Evolutionary conservation across 1,140 invertebrate genomes (phyloP).

Genomic region (Euwallacea fornicatus): DNA sequence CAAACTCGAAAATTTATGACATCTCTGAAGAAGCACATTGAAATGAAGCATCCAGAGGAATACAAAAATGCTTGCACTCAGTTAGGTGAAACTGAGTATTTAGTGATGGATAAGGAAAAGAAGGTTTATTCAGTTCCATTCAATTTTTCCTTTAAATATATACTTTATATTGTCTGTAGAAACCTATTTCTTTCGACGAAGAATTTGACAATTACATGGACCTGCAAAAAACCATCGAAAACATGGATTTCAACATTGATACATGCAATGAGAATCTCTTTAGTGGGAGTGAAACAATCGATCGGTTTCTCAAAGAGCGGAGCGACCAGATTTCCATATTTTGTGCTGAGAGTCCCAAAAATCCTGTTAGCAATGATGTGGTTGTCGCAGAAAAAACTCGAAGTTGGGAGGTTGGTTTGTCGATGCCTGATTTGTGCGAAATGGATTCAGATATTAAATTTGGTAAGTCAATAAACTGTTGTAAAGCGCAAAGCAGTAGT

Average conservation of each 20-base stretch:
- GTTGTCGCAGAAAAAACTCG: conserved; percentile 5
- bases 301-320: conserved; percentile 38
- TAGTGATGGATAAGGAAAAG: neutral
- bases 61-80: conserved; percentile 7
- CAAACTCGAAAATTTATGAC: neutral
- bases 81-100: neutral
- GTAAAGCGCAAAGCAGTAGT: neutral
- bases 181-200: conserved; percentile 12
- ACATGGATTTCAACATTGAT: conserved; percentile 40
- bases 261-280: conserved; percentile 32
- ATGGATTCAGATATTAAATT: conserved; percentile 33
- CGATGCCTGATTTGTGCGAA: conserved; percentile 48
- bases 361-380: neutral
- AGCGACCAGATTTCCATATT: conserved; percentile 29
- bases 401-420: conserved; percentile 45
- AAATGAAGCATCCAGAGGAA: conserved; percentile 13
- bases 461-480: conserved; percentile 16
- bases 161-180: conserved; percentile 11
- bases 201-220: conserved; percentile 33
- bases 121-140: neutral
- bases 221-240: conserved; percentile 38
- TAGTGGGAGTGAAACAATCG: conserved; percentile 31
- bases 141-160: neutral
- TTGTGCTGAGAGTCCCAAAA: conserved; percentile 24
- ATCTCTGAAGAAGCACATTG: conserved; percentile 9